These are phyloP conservation scores for Halcyon senegalensis DNA, from an alignment of 2,113 vertebrate species.

Conservation along the genomic window DNA sequence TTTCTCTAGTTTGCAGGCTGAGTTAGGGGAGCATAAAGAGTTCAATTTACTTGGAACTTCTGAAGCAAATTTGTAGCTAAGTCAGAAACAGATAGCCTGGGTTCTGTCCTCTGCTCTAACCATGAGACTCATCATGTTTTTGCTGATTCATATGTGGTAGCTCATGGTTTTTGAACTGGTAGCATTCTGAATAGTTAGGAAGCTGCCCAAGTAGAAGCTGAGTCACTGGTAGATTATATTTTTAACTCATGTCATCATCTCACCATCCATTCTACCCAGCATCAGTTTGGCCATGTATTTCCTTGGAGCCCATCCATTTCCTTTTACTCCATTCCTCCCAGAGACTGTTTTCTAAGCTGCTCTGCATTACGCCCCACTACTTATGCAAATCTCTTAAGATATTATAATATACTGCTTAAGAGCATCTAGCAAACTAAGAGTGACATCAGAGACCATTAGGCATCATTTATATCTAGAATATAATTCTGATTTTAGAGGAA, in stretches of 20 bases:
- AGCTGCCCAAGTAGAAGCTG: background rate
- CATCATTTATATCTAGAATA: background rate
- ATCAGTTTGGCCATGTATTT: background rate
- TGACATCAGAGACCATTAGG: background rate
- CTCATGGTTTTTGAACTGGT: background rate
- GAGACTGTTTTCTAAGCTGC: background rate
- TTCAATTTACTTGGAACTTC: background rate
- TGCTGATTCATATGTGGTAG: background rate
- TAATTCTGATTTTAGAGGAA: background rate
- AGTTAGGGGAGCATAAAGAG: background rate
- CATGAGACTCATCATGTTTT: background rate
- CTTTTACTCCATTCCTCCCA: background rate
- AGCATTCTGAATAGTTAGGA: background rate
- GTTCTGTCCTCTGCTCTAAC: background rate
- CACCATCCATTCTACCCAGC: background rate
- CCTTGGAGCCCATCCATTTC: background rate
- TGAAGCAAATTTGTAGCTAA: background rate
- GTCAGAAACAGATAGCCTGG: background rate
- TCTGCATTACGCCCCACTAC: background rate
- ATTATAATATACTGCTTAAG: background rate
- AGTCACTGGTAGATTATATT: background rate
- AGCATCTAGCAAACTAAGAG: background rate
- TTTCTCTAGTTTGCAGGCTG: background rate
- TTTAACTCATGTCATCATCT: slow-evolving; percentile 3
- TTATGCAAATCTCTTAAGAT: background rate